phyloP scores from a whole-genome alignment of 30 jellyfish, hydroid and myxozoan genomes.

The Cassiopea andromeda region DNA sequence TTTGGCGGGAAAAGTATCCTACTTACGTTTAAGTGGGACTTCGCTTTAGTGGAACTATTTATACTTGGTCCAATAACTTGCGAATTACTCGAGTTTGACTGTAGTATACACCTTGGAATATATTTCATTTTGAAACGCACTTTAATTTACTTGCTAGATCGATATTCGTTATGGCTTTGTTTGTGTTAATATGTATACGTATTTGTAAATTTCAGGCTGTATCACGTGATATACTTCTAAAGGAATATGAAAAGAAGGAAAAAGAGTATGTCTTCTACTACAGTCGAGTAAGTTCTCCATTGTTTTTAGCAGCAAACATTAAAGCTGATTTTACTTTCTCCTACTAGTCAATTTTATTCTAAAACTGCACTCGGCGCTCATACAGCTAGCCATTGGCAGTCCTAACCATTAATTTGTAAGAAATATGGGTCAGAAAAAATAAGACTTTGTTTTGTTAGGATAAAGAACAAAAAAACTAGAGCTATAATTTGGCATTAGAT shows the following conservation, averaged over 20 bases:
- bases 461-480: too few species aligned
- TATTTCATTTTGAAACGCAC: too few species aligned
- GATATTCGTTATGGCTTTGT: not conserved
- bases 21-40: too few species aligned
- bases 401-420: too few species aligned
- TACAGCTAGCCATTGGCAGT: too few species aligned
- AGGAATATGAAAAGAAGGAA: conserved; percentile 68
- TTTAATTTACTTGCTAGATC: not conserved
- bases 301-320: not conserved
- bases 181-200: not conserved
- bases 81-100: not conserved
- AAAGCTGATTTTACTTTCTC: not conserved
- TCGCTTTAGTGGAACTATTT: too few species aligned
- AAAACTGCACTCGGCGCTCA: not conserved
- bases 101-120: not conserved
- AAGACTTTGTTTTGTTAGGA: too few species aligned
- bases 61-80: not conserved
- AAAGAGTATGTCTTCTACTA: conserved; percentile 58
- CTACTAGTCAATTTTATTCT: not conserved
- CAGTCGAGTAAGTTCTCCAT: conserved; percentile 50
- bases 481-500: too few species aligned
- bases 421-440: too few species aligned
- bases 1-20: too few species aligned
- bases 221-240: conserved; percentile 37
- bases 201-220: conserved; percentile 33